These are phyloP conservation scores for Habroteleia sp. DNA, from an alignment of 2,888 invertebrate species.

Conservation along the genomic window DNA sequence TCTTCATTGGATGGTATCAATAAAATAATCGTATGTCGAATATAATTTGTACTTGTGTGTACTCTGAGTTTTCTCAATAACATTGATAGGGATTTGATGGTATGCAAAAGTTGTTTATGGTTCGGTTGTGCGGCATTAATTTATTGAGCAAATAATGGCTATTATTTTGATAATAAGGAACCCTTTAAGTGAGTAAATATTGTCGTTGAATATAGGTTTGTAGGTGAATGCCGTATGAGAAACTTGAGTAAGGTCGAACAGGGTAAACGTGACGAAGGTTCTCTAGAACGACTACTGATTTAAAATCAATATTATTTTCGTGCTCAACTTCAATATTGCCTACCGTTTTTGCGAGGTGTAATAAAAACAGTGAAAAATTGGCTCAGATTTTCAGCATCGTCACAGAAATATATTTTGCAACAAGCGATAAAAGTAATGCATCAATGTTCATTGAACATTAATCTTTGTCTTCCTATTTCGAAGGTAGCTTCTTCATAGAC, in stretches of 20 bases:
- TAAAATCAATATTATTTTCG: constrained; percentile 25
- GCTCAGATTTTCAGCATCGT: too few species aligned
- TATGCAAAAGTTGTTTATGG: constrained; percentile 13
- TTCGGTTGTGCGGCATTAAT: constrained; percentile 10
- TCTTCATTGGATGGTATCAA: constrained; percentile 1
- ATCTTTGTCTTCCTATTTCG: too few species aligned
- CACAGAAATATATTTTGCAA: too few species aligned
- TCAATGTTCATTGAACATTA: too few species aligned
- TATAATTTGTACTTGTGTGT: too few species aligned
- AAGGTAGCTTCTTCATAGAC: too few species aligned
- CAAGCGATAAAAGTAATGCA: too few species aligned
- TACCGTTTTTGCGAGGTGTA: too few species aligned
- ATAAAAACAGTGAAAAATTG: too few species aligned
- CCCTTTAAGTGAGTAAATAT: constrained; percentile 16
- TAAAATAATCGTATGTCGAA: too few species aligned
- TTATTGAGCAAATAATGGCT: constrained; percentile 2
- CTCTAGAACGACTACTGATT: constrained; percentile 14
- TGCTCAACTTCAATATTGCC: too few species aligned
- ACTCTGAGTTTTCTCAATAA: not conserved
- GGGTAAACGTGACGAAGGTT: constrained; percentile 9
- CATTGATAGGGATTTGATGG: constrained; percentile 9
- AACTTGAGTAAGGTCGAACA: constrained; percentile 25
- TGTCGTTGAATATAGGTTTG: constrained; percentile 30
- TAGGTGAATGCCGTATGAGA: constrained; percentile 27
- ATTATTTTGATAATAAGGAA: constrained; percentile 23